Conservation (phyloP, 1,140 invertebrate species). For the Palaemon carinicauda region DNA sequence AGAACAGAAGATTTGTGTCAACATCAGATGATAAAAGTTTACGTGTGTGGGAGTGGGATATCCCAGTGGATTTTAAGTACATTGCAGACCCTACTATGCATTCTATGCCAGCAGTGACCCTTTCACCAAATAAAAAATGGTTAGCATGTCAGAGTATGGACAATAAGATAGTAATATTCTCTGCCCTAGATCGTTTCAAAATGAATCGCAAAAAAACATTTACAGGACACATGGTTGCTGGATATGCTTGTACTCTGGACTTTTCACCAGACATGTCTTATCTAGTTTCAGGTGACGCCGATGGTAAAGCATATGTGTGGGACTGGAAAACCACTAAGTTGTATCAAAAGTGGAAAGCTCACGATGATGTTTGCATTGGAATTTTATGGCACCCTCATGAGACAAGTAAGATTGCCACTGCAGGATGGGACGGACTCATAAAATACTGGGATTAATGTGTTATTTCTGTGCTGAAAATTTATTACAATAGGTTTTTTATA, state of each 20-base stretch:
- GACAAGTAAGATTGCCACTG: constrained; percentile 93
- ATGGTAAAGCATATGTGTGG: constrained; percentile 99
- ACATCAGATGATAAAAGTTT: constrained; percentile 99
- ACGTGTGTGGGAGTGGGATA: constrained; percentile 99
- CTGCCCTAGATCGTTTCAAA: constrained; percentile 95
- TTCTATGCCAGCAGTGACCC: constrained; percentile 96
- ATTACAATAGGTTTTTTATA: too few relatives aligned
- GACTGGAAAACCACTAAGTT: constrained; percentile 99
- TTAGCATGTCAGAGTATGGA: constrained; percentile 99
- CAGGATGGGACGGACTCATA: constrained; percentile 97
- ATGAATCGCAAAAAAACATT: constrained; percentile 98
- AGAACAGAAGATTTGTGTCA: constrained; percentile 96
- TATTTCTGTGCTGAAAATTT: background rate
- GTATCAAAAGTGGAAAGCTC: constrained; percentile 98
- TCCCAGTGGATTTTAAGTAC: constrained; percentile 99
- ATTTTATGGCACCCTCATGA: constrained; percentile 99
- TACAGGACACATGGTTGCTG: constrained; percentile 98
- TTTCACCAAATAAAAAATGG: constrained; percentile 98
- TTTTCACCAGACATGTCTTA: constrained; percentile 99
- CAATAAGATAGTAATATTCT: constrained; percentile 98
- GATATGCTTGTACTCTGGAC: constrained; percentile 96
- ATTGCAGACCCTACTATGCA: constrained; percentile 99
- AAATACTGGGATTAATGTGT: constrained; percentile 94
- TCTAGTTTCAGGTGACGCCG: constrained; percentile 97
- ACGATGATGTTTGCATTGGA: constrained; percentile 95